Evolutionary conservation across 2,113 vertebrate genomes (phyloP).

Genomic region (Mohoua ochrocephala): DNA sequence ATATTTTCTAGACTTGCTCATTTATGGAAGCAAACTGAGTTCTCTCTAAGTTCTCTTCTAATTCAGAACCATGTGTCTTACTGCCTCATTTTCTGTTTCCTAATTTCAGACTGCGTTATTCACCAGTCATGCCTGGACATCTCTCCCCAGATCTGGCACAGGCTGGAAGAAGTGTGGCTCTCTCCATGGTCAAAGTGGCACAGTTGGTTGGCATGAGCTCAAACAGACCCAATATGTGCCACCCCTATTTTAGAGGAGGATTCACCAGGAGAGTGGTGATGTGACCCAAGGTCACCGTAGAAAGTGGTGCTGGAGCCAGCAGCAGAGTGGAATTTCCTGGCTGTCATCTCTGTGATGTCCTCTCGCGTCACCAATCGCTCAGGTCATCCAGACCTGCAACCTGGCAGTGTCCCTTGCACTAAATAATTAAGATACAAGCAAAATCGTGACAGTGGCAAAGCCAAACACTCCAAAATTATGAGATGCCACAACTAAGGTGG

Average conservation of each 20-base stretch:
- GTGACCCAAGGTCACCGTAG: neutral
- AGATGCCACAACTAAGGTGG: neutral
- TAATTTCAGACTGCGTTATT: neutral
- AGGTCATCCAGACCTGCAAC: neutral
- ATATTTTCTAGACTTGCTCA: neutral
- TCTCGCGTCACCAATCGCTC: fast-evolving
- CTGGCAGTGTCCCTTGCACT: neutral
- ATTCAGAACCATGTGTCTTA: neutral
- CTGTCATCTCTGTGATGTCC: fast-evolving
- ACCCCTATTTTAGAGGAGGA: neutral
- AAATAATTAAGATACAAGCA: neutral
- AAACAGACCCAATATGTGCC: neutral
- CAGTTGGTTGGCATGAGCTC: neutral
- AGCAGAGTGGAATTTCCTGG: neutral
- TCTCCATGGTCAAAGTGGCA: neutral
- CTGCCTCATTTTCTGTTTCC: neutral
- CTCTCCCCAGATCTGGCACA: neutral
- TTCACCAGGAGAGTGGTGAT: neutral
- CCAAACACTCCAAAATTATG: neutral
- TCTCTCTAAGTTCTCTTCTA: neutral
- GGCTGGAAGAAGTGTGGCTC: fast-evolving
- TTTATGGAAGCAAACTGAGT: neutral
- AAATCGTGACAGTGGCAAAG: neutral
- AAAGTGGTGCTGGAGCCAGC: neutral
- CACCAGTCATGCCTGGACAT: neutral